Evolutionary conservation across 1,140 invertebrate species (phyloP), one percentile per base, ranked within the genome.

Genomic region (Plodia interpunctella): DNA sequence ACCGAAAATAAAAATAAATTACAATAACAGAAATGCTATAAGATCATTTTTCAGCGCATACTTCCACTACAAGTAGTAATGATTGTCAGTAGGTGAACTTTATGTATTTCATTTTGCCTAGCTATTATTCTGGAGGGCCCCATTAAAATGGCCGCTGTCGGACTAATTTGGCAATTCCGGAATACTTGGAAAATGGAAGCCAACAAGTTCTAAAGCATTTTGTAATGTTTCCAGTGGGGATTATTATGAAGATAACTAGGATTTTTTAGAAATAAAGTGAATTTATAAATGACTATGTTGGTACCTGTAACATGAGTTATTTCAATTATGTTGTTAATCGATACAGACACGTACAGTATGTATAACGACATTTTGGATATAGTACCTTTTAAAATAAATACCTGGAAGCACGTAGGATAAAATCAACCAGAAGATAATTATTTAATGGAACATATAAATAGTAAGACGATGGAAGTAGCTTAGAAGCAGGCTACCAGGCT

Each of bases 121-220:
- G 38, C 15, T 44, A 44, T 44, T 44, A 44, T 44, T 44, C 38
- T 44, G 15, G 38, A 44, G 38, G 10, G 38, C 38, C 38, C 38
- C 38, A 44, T 44, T 44, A 44, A 44, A 44, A 44, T 44, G 38
- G 38, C 38, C 38, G 38, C 38, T 17, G 38, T 17, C 38, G 8
- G 38, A 44, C 38, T 44, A 44, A 44, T 44, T 44, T 44, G 38
- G n/a, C 38, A 15, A 44, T 44, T 44, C 38, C 38, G 38, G n/a
- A n/a, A 2, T 44, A 44, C 38, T 44, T 44, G 38, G 38, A 15
- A 44, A 44, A 44, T 44, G 38, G 38, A 44, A 44, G 38, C 1
- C 38, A 44, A 44, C 38, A 44, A 44, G 38, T 44, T 44, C 5
- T 17, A 3, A 44, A 44, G 38, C 15, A 44, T 44, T 44, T 44